These are phyloP conservation scores for Hesperophylax magnus DNA, from an alignment of 1,140 invertebrate species.

Conservation along the genomic window DNA sequence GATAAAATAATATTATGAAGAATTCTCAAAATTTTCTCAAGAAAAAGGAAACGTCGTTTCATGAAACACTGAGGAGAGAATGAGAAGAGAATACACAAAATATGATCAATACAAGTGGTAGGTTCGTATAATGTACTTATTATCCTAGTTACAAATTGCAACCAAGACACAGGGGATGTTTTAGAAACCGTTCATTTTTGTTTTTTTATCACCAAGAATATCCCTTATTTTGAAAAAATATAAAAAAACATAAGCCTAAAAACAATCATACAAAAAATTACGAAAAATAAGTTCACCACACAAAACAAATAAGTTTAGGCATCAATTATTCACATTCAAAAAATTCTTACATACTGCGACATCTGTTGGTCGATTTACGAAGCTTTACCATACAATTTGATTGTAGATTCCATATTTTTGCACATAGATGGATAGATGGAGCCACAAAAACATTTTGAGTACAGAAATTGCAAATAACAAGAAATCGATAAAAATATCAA, in stretches of 20 bases:
- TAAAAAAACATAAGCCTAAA: too few relatives aligned
- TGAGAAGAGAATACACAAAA: not conserved
- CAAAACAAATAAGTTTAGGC: too few relatives aligned
- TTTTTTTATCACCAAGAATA: too few relatives aligned
- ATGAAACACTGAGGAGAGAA: not conserved
- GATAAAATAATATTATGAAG: slow-evolving; percentile 9
- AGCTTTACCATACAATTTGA: not conserved
- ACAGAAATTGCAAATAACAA: too few relatives aligned
- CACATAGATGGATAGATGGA: slow-evolving; percentile 33
- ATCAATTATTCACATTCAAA: too few relatives aligned
- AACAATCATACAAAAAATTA: too few relatives aligned
- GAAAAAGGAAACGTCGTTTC: not conserved
- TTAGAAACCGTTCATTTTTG: too few relatives aligned
- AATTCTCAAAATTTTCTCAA: not conserved
- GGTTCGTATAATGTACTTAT: not conserved
- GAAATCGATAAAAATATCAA: too few relatives aligned
- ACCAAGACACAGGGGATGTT: too few relatives aligned
- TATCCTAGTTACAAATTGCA: too few relatives aligned
- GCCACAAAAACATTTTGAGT: slow-evolving; percentile 4
- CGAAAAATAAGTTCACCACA: too few relatives aligned
- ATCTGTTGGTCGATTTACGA: slow-evolving; percentile 13
- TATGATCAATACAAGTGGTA: slow-evolving; percentile 12
- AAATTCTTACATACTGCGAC: not conserved
- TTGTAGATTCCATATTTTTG: not conserved
- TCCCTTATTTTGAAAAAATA: too few relatives aligned